Evolutionary conservation across 2,113 vertebrate genomes (phyloP).

Genomic region (Oncorhynchus tshawytscha): DNA sequence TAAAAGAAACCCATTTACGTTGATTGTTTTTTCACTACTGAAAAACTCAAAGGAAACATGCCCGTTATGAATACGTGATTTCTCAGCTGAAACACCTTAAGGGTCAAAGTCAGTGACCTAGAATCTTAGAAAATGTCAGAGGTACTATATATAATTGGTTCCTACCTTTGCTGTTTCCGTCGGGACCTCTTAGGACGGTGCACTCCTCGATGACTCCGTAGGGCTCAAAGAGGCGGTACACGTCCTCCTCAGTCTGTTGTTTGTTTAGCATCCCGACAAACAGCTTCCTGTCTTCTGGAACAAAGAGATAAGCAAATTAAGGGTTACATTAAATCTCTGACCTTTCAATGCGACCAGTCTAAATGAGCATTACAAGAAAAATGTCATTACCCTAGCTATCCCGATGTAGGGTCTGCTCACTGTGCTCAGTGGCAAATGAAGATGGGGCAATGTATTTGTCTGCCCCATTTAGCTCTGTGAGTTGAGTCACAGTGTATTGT

Average conservation of each 20-base stretch:
- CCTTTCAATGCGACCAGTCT: constrained; percentile 21
- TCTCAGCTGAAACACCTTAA: neutral
- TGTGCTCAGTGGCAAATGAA: constrained; percentile 4
- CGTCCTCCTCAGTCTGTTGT: constrained; percentile 97
- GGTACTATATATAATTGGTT: constrained; percentile 4
- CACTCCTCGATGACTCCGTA: constrained; percentile 98
- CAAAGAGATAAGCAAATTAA: constrained; percentile 57
- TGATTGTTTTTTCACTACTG: too few relatives aligned
- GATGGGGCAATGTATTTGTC: constrained; percentile 28
- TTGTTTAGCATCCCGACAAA: constrained; percentile 99
- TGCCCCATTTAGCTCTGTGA: constrained; percentile 44
- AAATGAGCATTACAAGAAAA: constrained; percentile 25
- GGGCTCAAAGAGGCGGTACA: constrained; percentile 95
- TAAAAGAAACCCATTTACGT: too few relatives aligned
- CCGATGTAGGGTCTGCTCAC: neutral
- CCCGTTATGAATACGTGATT: neutral
- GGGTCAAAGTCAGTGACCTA: constrained; percentile 47
- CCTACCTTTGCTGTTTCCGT: constrained; percentile 98
- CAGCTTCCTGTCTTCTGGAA: constrained; percentile 89
- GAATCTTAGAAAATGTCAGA: constrained; percentile 32
- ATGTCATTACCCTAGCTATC: constrained; percentile 8
- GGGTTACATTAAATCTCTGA: constrained; percentile 46
- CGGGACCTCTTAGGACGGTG: constrained; percentile 94
- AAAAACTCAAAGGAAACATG: neutral
- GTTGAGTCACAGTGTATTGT: constrained; percentile 49